Percentiles rank a stretch among this genome's conserved stretches.
These are phyloP conservation scores for Horisme vitalbata DNA, from an alignment of 2,888 invertebrate species.

Conservation along the genomic window DNA sequence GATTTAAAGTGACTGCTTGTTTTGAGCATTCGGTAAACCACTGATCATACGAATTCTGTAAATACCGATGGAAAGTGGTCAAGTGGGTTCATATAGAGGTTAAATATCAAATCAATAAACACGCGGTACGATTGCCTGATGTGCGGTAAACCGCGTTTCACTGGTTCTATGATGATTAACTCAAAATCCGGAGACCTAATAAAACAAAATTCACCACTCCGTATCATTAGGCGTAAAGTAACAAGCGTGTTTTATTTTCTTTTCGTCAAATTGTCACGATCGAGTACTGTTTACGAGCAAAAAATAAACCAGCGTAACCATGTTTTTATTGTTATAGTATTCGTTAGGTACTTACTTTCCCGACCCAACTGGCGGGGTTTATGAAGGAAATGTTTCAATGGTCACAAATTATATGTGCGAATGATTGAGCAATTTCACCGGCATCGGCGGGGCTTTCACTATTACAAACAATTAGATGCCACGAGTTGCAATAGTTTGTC, in stretches of 20 bases:
- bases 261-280: slow-evolving; percentile 33
- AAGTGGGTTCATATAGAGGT: slow-evolving; percentile 16
- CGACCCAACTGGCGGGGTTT: slow-evolving; percentile 21
- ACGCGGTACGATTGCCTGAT: background rate
- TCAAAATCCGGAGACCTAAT: slow-evolving; percentile 2
- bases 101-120: slow-evolving; percentile 14
- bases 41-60: slow-evolving; percentile 16
- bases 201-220: slow-evolving; percentile 15
- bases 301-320: slow-evolving; percentile 27
- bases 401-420: slow-evolving; percentile 17
- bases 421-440: slow-evolving; percentile 16
- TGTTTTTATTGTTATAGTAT: slow-evolving; percentile 28
- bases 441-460: slow-evolving; percentile 3
- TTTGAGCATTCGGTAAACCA: slow-evolving; percentile 26
- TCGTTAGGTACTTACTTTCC: slow-evolving; percentile 29
- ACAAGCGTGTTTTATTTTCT: slow-evolving; percentile 28
- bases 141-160: slow-evolving; percentile 14
- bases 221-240: slow-evolving; percentile 17
- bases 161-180: background rate
- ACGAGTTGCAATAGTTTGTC: slow-evolving; percentile 1
- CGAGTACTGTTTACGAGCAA: slow-evolving; percentile 26
- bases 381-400: slow-evolving; percentile 22
- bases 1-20: slow-evolving; percentile 31
- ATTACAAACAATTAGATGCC: slow-evolving; percentile 5
- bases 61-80: slow-evolving; percentile 20